Evolutionary conservation across 2,797 vertebrate species (phyloP).

Genomic region (Enteromius argenteus): DNA sequence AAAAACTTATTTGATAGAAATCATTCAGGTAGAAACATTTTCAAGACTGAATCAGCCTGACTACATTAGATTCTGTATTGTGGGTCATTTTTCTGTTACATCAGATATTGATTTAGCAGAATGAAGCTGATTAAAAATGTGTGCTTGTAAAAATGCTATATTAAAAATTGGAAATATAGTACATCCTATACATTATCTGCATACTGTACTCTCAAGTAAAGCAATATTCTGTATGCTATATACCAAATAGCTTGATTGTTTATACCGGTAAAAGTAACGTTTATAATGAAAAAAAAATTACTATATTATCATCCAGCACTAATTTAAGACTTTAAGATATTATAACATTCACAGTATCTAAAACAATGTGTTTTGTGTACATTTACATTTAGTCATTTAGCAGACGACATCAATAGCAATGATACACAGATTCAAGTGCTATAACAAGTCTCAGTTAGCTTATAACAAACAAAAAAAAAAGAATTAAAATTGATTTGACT

Average conservation of each 20-base stretch:
- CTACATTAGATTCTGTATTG: neutral
- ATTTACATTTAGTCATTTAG: too few species aligned
- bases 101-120: neutral
- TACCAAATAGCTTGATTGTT: neutral
- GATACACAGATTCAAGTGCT: too few species aligned
- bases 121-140: neutral
- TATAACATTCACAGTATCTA: neutral
- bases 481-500: neutral
- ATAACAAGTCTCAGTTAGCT: too few species aligned
- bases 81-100: neutral
- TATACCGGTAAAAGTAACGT: neutral
- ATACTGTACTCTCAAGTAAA: neutral
- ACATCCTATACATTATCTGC: neutral
- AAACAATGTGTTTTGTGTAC: neutral
- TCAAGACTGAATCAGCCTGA: neutral
- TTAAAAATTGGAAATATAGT: neutral
- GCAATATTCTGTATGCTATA: neutral
- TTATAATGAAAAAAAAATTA: too few species aligned
- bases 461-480: too few species aligned
- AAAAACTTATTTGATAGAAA: too few species aligned
- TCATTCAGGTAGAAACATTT: neutral
- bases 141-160: neutral
- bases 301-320: neutral
- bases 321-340: neutral
- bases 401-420: too few species aligned